Conservation (phyloP, 2,888 invertebrate species). For the Volucella bombylans region DNA sequence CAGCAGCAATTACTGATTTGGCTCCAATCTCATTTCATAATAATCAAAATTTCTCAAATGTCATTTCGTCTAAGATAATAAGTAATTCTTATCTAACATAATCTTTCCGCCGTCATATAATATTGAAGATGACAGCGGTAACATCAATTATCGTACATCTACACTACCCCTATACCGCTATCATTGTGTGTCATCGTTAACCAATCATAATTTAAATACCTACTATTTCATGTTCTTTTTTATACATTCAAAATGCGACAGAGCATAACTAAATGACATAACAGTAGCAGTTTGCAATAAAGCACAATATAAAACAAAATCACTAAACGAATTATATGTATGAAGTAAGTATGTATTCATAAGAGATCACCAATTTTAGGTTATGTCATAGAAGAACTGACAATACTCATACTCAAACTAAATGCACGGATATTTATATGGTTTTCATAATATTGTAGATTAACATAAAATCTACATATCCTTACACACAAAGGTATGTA, state of each 20-base stretch:
- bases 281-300: conserved; percentile 1
- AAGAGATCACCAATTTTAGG: background rate
- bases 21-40: too few relatives aligned
- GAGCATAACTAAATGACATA: conserved; percentile 45
- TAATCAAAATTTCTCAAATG: too few relatives aligned
- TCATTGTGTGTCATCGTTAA: conserved; percentile 35
- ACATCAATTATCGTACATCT: background rate
- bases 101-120: conserved; percentile 10
- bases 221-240: conserved; percentile 22
- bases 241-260: conserved; percentile 40
- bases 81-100: too few relatives aligned
- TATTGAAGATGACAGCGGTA: background rate
- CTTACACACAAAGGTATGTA: too few relatives aligned
- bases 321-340: background rate
- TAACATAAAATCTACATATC: background rate
- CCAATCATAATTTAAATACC: conserved; percentile 23
- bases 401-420: background rate
- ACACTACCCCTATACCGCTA: background rate
- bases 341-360: conserved; percentile 12
- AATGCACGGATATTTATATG: background rate
- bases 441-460: background rate
- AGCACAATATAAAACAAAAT: conserved; percentile 5
- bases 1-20: too few relatives aligned
- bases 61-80: too few relatives aligned
- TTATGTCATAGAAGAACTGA: conserved; percentile 14